Percentiles rank a stretch among this genome's conserved stretches.
phyloP scores from a whole-genome alignment of 2,888 invertebrate genomes.

The Microdon myrmicae region DNA sequence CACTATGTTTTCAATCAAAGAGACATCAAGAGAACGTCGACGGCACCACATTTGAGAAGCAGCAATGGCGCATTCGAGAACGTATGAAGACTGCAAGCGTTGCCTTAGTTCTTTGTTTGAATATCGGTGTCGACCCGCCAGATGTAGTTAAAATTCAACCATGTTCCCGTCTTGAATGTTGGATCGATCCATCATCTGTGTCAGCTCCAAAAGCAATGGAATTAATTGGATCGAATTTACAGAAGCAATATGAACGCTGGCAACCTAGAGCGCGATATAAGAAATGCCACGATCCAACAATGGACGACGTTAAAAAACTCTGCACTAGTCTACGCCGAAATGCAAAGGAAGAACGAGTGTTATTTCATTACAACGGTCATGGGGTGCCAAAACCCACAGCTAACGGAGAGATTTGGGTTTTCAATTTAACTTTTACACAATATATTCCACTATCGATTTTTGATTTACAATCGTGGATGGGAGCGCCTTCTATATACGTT shows the following conservation, averaged over 20 bases:
- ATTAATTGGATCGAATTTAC: constrained; percentile 88
- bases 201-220: constrained; percentile 93
- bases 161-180: constrained; percentile 94
- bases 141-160: constrained; percentile 97
- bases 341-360: constrained; percentile 97
- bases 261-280: constrained; percentile 98
- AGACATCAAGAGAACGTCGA: constrained; percentile 78
- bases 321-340: constrained; percentile 93
- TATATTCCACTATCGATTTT: constrained; percentile 99
- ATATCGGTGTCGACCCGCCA: constrained; percentile 99
- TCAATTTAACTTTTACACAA: constrained; percentile 98
- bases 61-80: constrained; percentile 93
- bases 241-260: constrained; percentile 98
- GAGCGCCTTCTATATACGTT: constrained; percentile 97
- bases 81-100: constrained; percentile 99
- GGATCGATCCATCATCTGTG: constrained; percentile 93
- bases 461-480: constrained; percentile 99
- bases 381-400: constrained; percentile 97
- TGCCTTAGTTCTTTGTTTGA: constrained; percentile 94
- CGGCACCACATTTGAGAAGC: constrained; percentile 74
- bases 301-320: constrained; percentile 97
- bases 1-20: constrained; percentile 62
- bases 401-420: constrained; percentile 99
- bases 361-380: constrained; percentile 99
- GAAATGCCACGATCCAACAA: constrained; percentile 95